Evolutionary conservation across 2,797 vertebrate genomes (phyloP).

Genomic region (Thaleichthys pacificus): DNA sequence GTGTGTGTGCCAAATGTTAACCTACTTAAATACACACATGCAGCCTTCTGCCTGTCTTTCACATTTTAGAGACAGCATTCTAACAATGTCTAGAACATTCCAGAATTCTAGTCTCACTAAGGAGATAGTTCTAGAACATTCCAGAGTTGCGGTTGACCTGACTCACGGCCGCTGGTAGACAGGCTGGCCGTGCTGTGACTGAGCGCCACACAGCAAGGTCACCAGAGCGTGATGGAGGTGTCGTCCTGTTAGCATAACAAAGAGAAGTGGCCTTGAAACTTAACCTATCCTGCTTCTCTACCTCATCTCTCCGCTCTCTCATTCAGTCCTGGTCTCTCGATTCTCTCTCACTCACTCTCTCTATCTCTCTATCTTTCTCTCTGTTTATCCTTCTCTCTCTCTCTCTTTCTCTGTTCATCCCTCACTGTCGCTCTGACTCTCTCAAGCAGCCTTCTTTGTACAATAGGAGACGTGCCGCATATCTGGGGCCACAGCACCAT

Average conservation of each 20-base stretch:
- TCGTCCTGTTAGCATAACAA: constrained; percentile 65
- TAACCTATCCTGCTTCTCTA: not conserved
- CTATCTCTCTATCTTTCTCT: too few relatives aligned
- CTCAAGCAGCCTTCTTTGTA: not conserved
- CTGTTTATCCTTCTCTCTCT: too few relatives aligned
- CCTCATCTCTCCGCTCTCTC: constrained; percentile 16
- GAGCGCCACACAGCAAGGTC: constrained; percentile 71
- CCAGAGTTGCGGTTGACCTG: not conserved
- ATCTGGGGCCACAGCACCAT: constrained; percentile 28
- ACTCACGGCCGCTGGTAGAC: not conserved
- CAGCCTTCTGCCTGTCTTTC: not conserved
- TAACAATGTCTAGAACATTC: not conserved
- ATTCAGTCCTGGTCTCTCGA: not conserved
- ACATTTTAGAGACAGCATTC: too few relatives aligned
- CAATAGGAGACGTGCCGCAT: not conserved
- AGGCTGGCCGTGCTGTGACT: constrained; percentile 60
- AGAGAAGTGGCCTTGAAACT: constrained; percentile 3
- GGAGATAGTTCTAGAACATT: too few relatives aligned
- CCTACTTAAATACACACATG: too few relatives aligned
- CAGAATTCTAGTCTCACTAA: not conserved
- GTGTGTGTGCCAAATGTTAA: too few relatives aligned
- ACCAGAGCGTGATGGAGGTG: constrained; percentile 50
- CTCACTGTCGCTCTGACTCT: too few relatives aligned
- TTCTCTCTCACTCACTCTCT: constrained; percentile 32
- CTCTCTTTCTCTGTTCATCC: too few relatives aligned